Percentiles rank a stretch among this genome's conserved stretches.
phyloP scores from a whole-genome alignment of 1,140 invertebrate species.

The Drosophila gunungcola region DNA sequence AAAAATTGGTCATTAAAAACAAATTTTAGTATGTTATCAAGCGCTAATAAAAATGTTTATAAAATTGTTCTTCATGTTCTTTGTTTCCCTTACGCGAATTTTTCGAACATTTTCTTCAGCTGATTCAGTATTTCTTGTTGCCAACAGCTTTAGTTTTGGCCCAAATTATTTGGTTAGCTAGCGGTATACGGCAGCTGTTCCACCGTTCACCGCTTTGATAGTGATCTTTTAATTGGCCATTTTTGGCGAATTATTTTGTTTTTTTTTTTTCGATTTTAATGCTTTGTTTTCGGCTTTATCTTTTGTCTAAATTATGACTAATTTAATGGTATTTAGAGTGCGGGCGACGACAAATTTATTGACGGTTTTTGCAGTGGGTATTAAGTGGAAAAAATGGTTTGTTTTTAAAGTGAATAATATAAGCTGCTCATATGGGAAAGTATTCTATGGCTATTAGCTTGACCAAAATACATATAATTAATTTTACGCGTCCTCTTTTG shows the following conservation, averaged over 20 bases:
- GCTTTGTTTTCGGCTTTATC: constrained; percentile 28
- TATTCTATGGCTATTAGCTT: neutral
- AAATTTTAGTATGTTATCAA: too few relatives aligned
- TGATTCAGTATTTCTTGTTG: constrained; percentile 16
- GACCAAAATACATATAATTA: constrained; percentile 4
- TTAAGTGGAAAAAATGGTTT: constrained; percentile 7
- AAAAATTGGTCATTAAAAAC: neutral
- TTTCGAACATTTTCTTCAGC: neutral
- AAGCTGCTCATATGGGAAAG: constrained; percentile 3
- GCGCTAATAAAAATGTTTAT: too few relatives aligned
- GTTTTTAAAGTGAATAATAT: neutral
- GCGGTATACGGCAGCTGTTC: constrained; percentile 44
- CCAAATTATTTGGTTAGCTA: constrained; percentile 12
- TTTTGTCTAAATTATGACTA: constrained; percentile 65
- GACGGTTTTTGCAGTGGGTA: constrained; percentile 1
- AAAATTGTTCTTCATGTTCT: too few relatives aligned
- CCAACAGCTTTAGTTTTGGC: constrained; percentile 17
- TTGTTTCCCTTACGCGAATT: neutral
- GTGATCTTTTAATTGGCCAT: constrained; percentile 59
- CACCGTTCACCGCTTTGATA: constrained; percentile 48
- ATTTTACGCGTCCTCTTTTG: constrained; percentile 5
- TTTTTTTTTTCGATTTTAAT: constrained; percentile 26
- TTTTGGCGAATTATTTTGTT: constrained; percentile 56
- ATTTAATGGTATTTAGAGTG: constrained; percentile 74
- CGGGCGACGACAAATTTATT: constrained; percentile 30